Base-by-base conservation (phyloP, 2,888 invertebrate species). In the Stenotaenia linearis region DNA sequence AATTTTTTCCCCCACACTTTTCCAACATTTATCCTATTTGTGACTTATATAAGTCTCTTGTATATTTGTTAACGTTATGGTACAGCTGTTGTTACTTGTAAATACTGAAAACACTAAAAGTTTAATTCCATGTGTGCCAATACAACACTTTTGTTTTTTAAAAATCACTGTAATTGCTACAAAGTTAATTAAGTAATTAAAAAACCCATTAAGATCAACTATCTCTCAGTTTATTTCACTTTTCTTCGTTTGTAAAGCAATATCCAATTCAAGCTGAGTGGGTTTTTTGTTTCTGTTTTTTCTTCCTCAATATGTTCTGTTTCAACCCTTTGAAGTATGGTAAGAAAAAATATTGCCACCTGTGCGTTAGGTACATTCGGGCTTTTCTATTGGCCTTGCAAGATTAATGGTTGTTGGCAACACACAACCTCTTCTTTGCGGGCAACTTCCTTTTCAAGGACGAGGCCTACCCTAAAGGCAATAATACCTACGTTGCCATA, bases 401-500 rank as follows among this genome's bases (percentile, higher is more conserved):
- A 69, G 69, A 69, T 69, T 69, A 69, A 69, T 69, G 69, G 69
- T 69, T 69, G 69, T 69, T 69, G 69, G 69, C 69, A 69, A 69
- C 69, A 69, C 18, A 56, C 69, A 69, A 69, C 69, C 69, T 69
- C 69, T 69, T 69, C 28, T 69, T 69, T 25, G 69, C 69, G 25
- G 69, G 69, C 69, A 69, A 69, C 69, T 69, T 69, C 69, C 69
- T 69, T 69, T 69, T 69, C 69, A 69, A 69, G 69, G 69, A 69
- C 69, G 69, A 69, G 69, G 69, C 69, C 69, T 69, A 69, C 69
- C 69, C 69, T 69, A 28, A 69, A 69, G 69, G 69, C 69, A 69
- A 69, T 69, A 10, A 28, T 69, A 69, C 69, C 69, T 28, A 69
- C 5, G 50, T 50, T 50, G 50, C 50, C 50, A 50, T 50, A 50